A percentile compares a stretch with the other conserved stretches of the same genome.
These are phyloP conservation scores for Nasua narica DNA, from an alignment of 2,797 vertebrate species.

Conservation along the genomic window DNA sequence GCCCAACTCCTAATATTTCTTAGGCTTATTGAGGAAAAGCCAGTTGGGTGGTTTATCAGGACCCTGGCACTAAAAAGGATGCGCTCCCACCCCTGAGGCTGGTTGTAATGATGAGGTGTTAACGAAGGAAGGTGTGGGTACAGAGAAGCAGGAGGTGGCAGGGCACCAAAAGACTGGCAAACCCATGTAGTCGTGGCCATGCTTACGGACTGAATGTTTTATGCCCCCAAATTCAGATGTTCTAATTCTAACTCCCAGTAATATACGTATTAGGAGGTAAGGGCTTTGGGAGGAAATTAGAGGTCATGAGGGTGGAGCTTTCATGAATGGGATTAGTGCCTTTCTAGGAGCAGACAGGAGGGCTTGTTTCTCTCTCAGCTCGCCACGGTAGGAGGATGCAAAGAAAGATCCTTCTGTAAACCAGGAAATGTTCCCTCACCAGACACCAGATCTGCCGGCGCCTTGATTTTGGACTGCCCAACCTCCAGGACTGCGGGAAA, in stretches of 20 bases:
- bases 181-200: not conserved
- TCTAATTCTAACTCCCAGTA: not conserved
- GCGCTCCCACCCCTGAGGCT: too few species aligned
- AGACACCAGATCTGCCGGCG: not conserved
- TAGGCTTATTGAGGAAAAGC: not conserved
- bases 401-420: not conserved
- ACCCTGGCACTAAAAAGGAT: not conserved
- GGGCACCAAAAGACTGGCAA: not conserved
- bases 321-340: not conserved
- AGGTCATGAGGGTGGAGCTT: not conserved
- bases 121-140: not conserved
- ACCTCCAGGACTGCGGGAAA: not conserved
- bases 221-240: not conserved
- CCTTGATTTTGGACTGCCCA: not conserved
- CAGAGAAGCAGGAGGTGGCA: not conserved
- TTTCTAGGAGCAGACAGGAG: not conserved
- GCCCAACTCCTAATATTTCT: not conserved
- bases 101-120: not conserved
- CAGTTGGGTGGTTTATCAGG: not conserved
- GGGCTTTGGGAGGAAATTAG: not conserved
- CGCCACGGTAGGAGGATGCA: not conserved
- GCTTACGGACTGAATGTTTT: not conserved
- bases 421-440: not conserved
- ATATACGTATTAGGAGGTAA: not conserved
- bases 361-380: not conserved